A percentile compares a stretch with the other conserved stretches of the same genome.
Conservation (phyloP, 2,888 invertebrate genomes). For the Podabrus alpinus region DNA sequence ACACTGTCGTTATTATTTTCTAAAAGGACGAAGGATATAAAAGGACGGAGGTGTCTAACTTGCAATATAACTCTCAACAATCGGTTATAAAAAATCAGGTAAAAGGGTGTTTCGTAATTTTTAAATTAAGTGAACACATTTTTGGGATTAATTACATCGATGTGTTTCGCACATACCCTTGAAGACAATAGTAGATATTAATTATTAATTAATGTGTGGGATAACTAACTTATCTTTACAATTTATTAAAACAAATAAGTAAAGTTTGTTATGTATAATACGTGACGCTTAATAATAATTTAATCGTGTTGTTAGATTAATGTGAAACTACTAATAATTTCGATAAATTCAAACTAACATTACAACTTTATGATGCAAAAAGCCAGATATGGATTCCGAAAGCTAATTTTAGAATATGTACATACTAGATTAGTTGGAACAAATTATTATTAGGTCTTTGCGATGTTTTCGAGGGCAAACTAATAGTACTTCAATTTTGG, state of each 20-base stretch:
- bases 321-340: neutral
- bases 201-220: neutral
- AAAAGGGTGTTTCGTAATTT: too few relatives aligned
- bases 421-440: neutral
- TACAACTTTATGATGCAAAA: neutral
- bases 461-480: neutral
- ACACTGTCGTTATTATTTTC: neutral
- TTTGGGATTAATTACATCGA: neutral
- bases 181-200: neutral
- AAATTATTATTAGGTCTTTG: neutral
- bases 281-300: neutral
- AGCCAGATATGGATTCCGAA: neutral
- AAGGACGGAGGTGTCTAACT: neutral
- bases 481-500: too few relatives aligned
- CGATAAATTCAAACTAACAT: neutral
- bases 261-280: neutral
- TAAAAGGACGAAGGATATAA: too few relatives aligned
- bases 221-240: neutral
- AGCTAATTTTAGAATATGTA: too few relatives aligned
- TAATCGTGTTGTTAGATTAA: neutral
- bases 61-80: neutral
- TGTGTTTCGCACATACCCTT: neutral
- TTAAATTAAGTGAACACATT: neutral
- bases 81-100: too few relatives aligned
- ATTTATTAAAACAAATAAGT: neutral